These are phyloP conservation scores for Neocloeon triangulifer DNA, from an alignment of 1,140 invertebrate genomes.

Conservation along the genomic window DNA sequence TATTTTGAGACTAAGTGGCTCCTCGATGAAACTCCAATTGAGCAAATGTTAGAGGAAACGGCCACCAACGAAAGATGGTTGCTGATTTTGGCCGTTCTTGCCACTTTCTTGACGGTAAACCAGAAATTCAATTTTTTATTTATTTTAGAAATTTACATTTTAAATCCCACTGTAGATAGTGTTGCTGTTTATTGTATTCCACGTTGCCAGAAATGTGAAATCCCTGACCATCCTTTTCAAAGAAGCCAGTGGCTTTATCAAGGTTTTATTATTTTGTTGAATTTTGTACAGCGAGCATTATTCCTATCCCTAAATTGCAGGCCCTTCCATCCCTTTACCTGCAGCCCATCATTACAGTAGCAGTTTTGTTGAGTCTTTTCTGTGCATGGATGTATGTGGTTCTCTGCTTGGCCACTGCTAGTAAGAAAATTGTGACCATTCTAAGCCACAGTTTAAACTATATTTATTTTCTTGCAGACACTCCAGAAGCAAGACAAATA, in stretches of 20 bases:
- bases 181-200: constrained; percentile 4
- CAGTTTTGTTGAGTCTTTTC: constrained; percentile 54
- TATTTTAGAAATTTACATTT: neutral
- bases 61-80: constrained; percentile 69
- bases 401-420: constrained; percentile 38
- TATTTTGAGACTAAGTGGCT: constrained; percentile 54
- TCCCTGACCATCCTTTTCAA: too few species aligned
- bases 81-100: constrained; percentile 59
- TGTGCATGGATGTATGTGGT: constrained; percentile 67
- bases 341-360: constrained; percentile 69
- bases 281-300: too few species aligned
- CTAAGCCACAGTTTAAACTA: too few species aligned
- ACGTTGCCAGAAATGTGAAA: constrained; percentile 1
- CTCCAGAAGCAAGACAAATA: constrained; percentile 18
- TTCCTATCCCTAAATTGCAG: too few species aligned
- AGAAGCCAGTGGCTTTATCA: too few species aligned
- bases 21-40: constrained; percentile 32
- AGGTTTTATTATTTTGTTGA: too few species aligned
- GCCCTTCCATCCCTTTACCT: too few species aligned
- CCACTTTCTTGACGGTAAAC: constrained; percentile 67
- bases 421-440: too few species aligned
- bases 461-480: constrained; percentile 21
- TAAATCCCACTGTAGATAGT: neutral
- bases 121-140: constrained; percentile 4
- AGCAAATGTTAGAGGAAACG: constrained; percentile 43